Base-by-base conservation (phyloP, 2,888 invertebrate genomes). In the Parnassius orleans region DNA sequence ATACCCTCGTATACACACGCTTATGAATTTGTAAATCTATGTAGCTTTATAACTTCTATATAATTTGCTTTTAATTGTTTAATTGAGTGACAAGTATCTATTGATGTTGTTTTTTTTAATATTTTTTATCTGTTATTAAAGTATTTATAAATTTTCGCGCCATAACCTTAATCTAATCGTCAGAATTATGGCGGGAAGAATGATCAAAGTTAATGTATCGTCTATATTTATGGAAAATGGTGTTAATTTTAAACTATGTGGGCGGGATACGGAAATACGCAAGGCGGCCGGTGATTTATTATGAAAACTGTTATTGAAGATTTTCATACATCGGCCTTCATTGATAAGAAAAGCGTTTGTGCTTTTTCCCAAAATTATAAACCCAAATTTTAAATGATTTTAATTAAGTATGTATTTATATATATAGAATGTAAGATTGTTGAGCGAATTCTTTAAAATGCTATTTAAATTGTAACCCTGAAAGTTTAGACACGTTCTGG, bases 21-120 rank as follows among this genome's bases (percentile, higher is more conserved):
- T 63, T 71, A 44, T 56, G 19, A 50, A 51, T 44, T 43, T 70
- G 69, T 75, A 63, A 71, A 65, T 70, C 66, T 67, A 65, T 68
- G 68, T 76, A 79, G 79, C 79, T 73, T 76, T 66, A 73, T 71
- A 70, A 73, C 69, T 75, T 74, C 60, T 65, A 63, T 69, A 73
- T 78, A 68, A 70, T 76, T 75, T 72, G 71, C 75, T 73, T 76
- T 65, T 52, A 46, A 24, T 33, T 62, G 53, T 65, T 53, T 65
- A 60, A 63, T 60, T 54, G 46, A 62, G 47, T 59, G 51, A 48
- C 14, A 14, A 50, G 43, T 58, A 43, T 51, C 52, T 61, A 57
- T 56, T 47, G 43, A 65, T 54, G 57, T 62, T 57, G 50, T 66
- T 61, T 48, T 63, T 62, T 44, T 48, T 54, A 59, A 53, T 65